A percentile compares a stretch with the other conserved stretches of the same genome.
Conservation (phyloP, 2,113 vertebrate genomes). For the Microtus pennsylvanicus region DNA sequence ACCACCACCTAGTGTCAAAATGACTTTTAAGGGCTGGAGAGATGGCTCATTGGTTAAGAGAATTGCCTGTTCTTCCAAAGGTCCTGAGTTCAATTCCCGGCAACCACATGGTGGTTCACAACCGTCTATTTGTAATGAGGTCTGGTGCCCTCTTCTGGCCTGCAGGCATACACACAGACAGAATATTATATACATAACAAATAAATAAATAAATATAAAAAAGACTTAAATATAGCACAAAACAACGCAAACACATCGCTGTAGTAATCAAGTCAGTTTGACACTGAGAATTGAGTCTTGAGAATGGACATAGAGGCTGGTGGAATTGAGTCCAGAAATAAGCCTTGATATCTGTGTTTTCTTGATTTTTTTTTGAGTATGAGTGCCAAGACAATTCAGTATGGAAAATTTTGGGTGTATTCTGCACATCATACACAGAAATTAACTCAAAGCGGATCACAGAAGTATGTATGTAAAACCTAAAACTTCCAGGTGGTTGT, state of each 20-base stretch:
- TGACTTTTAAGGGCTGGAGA: not conserved
- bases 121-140: too few relatives aligned
- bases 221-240: not conserved
- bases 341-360: not conserved
- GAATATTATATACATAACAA: too few relatives aligned
- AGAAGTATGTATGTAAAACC: not conserved
- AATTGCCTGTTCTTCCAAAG: too few relatives aligned
- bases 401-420: conserved; percentile 1
- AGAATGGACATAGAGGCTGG: not conserved
- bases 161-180: too few relatives aligned
- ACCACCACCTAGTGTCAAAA: not conserved
- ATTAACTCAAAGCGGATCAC: not conserved
- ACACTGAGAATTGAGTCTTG: not conserved
- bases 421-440: not conserved
- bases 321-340: conserved; percentile 19
- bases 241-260: not conserved
- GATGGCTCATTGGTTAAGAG: too few relatives aligned
- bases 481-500: not conserved
- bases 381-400: not conserved
- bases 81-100: too few relatives aligned
- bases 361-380: conserved; percentile 7
- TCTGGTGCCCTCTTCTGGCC: too few relatives aligned
- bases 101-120: too few relatives aligned
- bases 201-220: too few relatives aligned
- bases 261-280: not conserved